phyloP scores from a whole-genome alignment of 2,888 invertebrate species.

The Drosophila multiciliata region DNA sequence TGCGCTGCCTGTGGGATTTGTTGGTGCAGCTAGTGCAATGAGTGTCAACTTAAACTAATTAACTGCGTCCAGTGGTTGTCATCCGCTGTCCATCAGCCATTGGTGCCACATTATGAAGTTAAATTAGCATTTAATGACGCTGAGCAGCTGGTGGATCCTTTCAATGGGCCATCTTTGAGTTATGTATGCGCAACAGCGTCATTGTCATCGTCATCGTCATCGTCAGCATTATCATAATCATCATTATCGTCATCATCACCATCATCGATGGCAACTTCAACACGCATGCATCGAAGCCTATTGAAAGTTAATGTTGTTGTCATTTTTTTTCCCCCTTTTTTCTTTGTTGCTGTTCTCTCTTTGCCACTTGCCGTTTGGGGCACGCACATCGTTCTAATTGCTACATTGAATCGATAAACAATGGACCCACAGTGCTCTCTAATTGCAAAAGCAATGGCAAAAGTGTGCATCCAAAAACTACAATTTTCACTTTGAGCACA shows the following conservation, averaged over 20 bases:
- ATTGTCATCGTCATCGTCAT: slow-evolving; percentile 23
- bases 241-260: slow-evolving; percentile 1
- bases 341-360: neutral
- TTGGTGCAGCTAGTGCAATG: neutral
- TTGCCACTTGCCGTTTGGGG: neutral
- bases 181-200: slow-evolving; percentile 5
- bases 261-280: slow-evolving; percentile 6
- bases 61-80: neutral
- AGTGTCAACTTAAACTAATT: slow-evolving; percentile 4
- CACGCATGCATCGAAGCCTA: slow-evolving; percentile 1
- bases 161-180: neutral
- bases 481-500: neutral
- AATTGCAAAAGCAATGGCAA: slow-evolving; percentile 20
- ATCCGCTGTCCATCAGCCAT: slow-evolving; percentile 4
- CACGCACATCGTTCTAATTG: slow-evolving; percentile 34
- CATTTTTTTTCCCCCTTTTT: neutral
- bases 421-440: slow-evolving; percentile 35
- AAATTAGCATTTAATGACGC: slow-evolving; percentile 66
- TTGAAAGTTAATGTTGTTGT: neutral
- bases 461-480: slow-evolving; percentile 11
- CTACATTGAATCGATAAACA: slow-evolving; percentile 62
- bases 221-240: slow-evolving; percentile 9
- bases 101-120: slow-evolving; percentile 67
- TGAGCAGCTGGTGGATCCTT: slow-evolving; percentile 6
- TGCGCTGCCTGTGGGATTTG: neutral